A percentile compares a stretch with the other conserved stretches of the same genome.
These are phyloP conservation scores for Spicauda simplicius DNA, from an alignment of 2,888 invertebrate genomes.

Conservation along the genomic window DNA sequence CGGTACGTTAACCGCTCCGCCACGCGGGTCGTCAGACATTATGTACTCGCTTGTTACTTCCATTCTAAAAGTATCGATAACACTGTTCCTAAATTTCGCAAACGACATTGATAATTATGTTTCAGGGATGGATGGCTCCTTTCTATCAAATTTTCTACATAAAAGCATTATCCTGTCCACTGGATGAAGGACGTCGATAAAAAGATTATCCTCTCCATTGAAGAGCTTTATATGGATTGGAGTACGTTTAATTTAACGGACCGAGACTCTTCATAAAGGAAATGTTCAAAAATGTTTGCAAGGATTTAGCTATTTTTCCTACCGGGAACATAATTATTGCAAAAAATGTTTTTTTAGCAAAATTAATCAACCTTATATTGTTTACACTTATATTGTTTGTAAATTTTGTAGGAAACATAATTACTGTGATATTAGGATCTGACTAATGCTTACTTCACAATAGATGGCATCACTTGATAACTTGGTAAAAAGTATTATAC, in stretches of 20 bases:
- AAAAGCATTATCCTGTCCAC: conserved; percentile 1
- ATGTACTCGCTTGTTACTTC: too few relatives aligned
- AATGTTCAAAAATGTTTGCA: conserved; percentile 1
- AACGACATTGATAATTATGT: not conserved
- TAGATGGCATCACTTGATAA: too few relatives aligned
- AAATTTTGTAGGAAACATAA: too few relatives aligned
- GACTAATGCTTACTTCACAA: too few relatives aligned
- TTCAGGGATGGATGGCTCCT: not conserved
- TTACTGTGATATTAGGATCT: too few relatives aligned
- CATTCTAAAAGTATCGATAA: too few relatives aligned
- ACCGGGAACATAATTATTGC: not conserved
- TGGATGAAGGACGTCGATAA: conserved; percentile 17
- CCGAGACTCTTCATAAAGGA: conserved; percentile 8
- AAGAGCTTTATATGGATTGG: not conserved
- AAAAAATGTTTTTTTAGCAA: not conserved
- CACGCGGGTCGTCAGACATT: too few relatives aligned
- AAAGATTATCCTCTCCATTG: conserved; percentile 23
- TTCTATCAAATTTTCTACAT: not conserved
- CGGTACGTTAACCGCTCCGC: too few relatives aligned
- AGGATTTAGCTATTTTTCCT: not conserved
- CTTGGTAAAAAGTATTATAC: too few relatives aligned
- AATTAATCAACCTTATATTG: not conserved
- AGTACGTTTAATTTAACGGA: conserved; percentile 12
- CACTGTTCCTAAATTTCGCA: not conserved
- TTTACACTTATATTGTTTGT: not conserved